phyloP scores from a whole-genome alignment of 2,113 vertebrate genomes.

The Pampusana beccarii region DNA sequence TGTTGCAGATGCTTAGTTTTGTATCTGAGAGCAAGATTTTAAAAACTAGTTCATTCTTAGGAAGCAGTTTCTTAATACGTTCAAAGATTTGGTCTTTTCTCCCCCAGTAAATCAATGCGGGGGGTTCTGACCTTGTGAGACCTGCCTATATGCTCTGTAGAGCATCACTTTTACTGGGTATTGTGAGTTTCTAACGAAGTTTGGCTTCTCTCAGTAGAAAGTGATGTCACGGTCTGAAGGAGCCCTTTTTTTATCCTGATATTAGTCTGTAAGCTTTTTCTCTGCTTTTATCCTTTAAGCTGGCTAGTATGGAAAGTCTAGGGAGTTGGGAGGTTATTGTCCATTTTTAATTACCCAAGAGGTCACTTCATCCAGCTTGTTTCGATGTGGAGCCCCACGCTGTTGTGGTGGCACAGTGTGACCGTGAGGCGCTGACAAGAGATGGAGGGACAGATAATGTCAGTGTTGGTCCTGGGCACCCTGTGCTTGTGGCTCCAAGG shows the following conservation, averaged over 20 bases:
- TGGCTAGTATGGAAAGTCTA: neutral
- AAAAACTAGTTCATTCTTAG: neutral
- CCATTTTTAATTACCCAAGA: neutral
- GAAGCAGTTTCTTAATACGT: neutral
- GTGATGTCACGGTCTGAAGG: neutral
- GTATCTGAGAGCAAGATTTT: neutral
- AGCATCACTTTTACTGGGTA: neutral
- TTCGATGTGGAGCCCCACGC: neutral
- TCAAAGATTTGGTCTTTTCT: neutral
- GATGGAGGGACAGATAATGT: neutral
- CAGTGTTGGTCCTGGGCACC: neutral
- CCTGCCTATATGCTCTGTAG: neutral
- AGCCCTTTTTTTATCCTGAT: neutral
- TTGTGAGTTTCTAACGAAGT: neutral
- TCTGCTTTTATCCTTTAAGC: neutral
- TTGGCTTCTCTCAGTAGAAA: neutral
- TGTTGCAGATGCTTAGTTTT: neutral
- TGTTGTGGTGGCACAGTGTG: neutral
- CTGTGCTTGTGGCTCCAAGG: neutral
- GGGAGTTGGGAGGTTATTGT: neutral
- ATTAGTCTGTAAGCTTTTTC: neutral
- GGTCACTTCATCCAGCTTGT: neutral
- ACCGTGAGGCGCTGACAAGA: neutral
- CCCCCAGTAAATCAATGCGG: neutral
- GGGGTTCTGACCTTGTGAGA: neutral